Evolutionary conservation across 2,888 invertebrate genomes (phyloP), one percentile per base, ranked within the genome.

Genomic region (Allophyes oxyacanthae): DNA sequence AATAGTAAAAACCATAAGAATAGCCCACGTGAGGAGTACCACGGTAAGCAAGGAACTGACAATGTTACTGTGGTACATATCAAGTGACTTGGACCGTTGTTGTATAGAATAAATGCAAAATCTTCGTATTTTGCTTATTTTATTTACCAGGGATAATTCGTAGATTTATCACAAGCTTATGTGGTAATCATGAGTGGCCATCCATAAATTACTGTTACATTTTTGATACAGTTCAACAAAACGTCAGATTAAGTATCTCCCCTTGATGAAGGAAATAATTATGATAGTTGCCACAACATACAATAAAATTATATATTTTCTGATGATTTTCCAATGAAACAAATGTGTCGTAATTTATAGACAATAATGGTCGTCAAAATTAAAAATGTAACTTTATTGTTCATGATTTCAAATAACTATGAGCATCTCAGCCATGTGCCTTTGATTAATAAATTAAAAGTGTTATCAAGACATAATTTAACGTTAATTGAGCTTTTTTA

Each of bases 1-100:
- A 60, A 63, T 63, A 51, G 52, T 72, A 58, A 60, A 72, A 70
- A 73, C 67, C 66, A 53, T 73, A 58, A 58, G 49, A 62, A 57
- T 56, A 28, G 11, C 6, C 8, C 13, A n/a, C 43, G 45, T 20
- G 33, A 9, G 4, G 25, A n/a, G 38, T 37, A 33, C 6, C 28
- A 34, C 38, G 55, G 45, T 26, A 15, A 15, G 9, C 40, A 11
- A 20, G 5, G 30, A 3, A 8, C n/a, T 20, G 11, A 8, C 36
- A 6, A 28, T 8, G 13, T 26, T 42, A 52, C 46, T 40, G 49
- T 6, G n/a, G 11, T 46, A 45, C 54, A 37, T 32, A 6, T 13
- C 28, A 6, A 38, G 26, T 4, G 20, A 15, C 34, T 64, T 64
- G 65, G 70, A 70, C 71, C 56, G 34, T 46, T 46, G 61, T 48